phyloP scores from a whole-genome alignment of 2,113 vertebrate genomes.

The Periophthalmus modestus region DNA sequence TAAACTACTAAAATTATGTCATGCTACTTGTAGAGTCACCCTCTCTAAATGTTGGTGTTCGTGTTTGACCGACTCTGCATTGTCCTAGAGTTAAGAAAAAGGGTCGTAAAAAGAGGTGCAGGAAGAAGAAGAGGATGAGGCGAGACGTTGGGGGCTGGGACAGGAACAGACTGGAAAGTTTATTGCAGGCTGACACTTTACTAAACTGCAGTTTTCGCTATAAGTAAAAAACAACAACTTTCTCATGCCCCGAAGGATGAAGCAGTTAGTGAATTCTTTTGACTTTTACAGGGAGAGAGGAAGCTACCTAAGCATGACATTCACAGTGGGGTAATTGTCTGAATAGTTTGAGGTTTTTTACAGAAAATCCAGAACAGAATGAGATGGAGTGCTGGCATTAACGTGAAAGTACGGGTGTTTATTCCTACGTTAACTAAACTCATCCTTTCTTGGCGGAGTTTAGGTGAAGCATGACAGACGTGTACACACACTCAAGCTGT shows the following conservation, averaged over 20 bases:
- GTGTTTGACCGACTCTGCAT: constrained; percentile 52
- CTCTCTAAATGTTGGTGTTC: constrained; percentile 36
- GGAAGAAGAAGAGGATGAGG: constrained; percentile 63
- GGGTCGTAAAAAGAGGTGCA: constrained; percentile 72
- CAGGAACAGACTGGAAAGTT: constrained; percentile 58
- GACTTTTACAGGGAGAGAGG: constrained; percentile 2
- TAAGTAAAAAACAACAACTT: constrained; percentile 50
- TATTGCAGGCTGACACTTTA: constrained; percentile 58
- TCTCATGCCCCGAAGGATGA: constrained; percentile 18
- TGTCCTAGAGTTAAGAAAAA: constrained; percentile 65
- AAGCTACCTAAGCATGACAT: constrained; percentile 4
- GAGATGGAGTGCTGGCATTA: constrained; percentile 42
- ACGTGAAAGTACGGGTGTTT: constrained; percentile 55
- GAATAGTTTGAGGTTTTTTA: constrained; percentile 7
- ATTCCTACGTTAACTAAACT: constrained; percentile 68
- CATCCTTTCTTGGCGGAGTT: constrained; percentile 71
- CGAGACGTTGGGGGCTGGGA: constrained; percentile 52
- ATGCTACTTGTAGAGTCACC: not conserved
- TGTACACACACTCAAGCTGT: constrained; percentile 80
- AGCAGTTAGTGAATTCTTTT: not conserved
- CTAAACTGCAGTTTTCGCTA: constrained; percentile 34
- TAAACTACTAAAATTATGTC: not conserved
- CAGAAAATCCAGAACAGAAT: constrained; percentile 30
- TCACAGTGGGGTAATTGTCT: constrained; percentile 9
- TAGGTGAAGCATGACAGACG: constrained; percentile 72